Evolutionary conservation across 2,888 invertebrate genomes (phyloP).

Genomic region (Xestia xanthographa): DNA sequence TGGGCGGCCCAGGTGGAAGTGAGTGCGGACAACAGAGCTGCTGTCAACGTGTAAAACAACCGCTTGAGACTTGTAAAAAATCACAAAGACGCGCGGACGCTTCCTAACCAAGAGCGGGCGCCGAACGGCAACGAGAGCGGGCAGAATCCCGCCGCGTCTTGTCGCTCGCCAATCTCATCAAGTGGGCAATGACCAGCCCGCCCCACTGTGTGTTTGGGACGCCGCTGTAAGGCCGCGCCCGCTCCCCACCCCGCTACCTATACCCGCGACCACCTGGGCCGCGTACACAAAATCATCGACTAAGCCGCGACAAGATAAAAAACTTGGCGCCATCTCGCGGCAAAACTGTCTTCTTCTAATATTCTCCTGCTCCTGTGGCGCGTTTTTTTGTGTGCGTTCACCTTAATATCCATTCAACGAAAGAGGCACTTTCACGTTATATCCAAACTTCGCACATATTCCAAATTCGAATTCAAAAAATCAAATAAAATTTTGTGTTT

Average conservation of each 20-base stretch:
- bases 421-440: conserved; percentile 35
- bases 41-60: too few species aligned
- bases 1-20: too few species aligned
- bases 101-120: not conserved
- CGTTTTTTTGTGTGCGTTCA: not conserved
- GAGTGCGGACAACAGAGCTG: too few species aligned
- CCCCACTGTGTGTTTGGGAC: not conserved
- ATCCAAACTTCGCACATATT: conserved; percentile 27
- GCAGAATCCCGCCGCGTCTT: too few species aligned
- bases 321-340: not conserved
- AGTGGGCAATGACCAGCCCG: too few species aligned
- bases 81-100: not conserved
- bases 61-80: not conserved
- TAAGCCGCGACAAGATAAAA: not conserved
- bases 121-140: not conserved
- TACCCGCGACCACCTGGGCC: not conserved
- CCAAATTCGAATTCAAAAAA: conserved; percentile 10
- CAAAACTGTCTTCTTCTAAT: not conserved
- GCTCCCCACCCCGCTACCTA: not conserved
- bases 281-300: not conserved
- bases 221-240: not conserved
- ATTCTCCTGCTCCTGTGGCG: not conserved
- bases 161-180: too few species aligned
- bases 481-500: conserved; percentile 56
- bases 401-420: conserved; percentile 7